A percentile compares a stretch with the other conserved stretches of the same genome.
Evolutionary conservation across 2,113 vertebrate genomes (phyloP).

Genomic region (Rhineura floridana): DNA sequence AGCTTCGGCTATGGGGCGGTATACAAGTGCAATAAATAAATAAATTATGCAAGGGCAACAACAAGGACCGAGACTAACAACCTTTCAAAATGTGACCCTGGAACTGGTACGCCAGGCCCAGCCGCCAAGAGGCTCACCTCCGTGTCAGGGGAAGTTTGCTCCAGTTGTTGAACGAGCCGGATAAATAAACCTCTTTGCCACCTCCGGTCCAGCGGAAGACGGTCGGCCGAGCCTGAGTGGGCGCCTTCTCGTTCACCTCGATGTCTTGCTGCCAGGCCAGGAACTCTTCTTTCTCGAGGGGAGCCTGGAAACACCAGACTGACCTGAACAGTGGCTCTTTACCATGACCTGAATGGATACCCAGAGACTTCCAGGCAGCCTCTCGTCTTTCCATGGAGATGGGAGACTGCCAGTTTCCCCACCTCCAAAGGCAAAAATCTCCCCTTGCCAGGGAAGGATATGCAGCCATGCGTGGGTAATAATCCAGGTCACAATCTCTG

Average conservation of each 20-base stretch:
- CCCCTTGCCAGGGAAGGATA: neutral
- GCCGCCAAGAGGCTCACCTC: slow-evolving; percentile 78
- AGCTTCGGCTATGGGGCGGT: no score
- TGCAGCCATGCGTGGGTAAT: no score
- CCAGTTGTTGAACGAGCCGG: slow-evolving; percentile 99
- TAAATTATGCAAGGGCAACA: no score
- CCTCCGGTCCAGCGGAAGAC: slow-evolving; percentile 92
- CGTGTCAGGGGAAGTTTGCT: slow-evolving; percentile 93
- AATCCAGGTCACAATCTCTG: no score
- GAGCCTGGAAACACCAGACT: slow-evolving; percentile 72
- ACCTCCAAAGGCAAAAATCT: neutral
- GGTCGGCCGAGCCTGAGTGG: slow-evolving; percentile 86
- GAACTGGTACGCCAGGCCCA: no score
- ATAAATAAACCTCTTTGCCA: slow-evolving; percentile 93
- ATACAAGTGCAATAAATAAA: no score
- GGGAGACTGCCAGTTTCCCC: neutral
- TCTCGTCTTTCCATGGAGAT: no score
- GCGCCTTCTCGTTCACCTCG: slow-evolving; percentile 84
- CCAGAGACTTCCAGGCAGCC: no score
- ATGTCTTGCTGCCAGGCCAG: slow-evolving; percentile 94
- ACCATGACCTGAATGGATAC: neutral
- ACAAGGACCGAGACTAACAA: no score
- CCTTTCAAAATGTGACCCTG: no score
- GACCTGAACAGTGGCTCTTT: neutral
- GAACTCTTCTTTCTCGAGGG: slow-evolving; percentile 89